phyloP scores from a whole-genome alignment of 2,888 invertebrate genomes.

The Andrena hattorfiana region DNA sequence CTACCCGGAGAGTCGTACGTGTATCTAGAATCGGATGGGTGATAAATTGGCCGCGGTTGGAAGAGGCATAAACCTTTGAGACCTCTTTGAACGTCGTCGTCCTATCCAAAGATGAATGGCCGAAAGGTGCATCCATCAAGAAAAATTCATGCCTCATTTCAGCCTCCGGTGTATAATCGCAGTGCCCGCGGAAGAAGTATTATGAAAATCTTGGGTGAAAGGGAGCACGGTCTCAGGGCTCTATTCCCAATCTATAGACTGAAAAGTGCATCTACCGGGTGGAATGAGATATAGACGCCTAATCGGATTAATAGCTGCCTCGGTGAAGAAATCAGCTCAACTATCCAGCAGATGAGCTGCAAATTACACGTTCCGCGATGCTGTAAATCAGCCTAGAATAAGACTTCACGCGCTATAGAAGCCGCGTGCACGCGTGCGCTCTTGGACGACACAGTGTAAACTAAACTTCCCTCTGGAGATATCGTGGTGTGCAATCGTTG shows the following conservation, averaged over 20 bases:
- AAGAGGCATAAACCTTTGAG: constrained; percentile 21
- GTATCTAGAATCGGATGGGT: neutral
- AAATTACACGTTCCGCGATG: constrained; percentile 37
- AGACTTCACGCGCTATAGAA: constrained; percentile 48
- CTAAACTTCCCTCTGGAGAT: constrained; percentile 26
- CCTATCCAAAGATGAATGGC: constrained; percentile 27
- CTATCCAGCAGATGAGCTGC: neutral
- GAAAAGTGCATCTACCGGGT: neutral
- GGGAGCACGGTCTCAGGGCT: neutral
- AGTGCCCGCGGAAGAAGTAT: too few species aligned
- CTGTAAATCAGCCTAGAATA: constrained; percentile 40
- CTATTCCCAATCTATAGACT: neutral
- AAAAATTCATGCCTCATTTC: constrained; percentile 19
- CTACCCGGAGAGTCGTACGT: neutral
- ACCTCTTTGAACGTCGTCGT: constrained; percentile 4
- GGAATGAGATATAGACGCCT: neutral
- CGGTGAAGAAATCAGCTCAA: neutral
- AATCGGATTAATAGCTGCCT: constrained; percentile 20
- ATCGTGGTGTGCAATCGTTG: constrained; percentile 43
- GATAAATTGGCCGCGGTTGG: constrained; percentile 22
- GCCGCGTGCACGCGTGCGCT: constrained; percentile 7
- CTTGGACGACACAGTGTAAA: constrained; percentile 29
- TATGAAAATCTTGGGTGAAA: too few species aligned
- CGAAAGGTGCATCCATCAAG: constrained; percentile 31
- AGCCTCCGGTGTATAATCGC: neutral